Evolutionary conservation across 2,797 vertebrate genomes (phyloP).

Genomic region (Pseudomugil gertrudae): DNA sequence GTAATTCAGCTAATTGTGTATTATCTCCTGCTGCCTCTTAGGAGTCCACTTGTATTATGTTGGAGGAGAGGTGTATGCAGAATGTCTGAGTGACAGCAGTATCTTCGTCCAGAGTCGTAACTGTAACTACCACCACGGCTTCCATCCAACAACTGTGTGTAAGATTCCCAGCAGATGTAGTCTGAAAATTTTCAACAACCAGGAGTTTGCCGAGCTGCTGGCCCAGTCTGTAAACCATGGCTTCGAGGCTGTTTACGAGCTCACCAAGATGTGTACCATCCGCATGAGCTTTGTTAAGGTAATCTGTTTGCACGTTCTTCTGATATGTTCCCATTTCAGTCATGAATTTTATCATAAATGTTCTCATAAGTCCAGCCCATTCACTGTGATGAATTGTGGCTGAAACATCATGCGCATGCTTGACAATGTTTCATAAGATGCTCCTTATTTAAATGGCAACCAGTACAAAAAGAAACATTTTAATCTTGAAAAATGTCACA

Average conservation of each 20-base stretch:
- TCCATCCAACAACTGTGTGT: constrained; percentile 95
- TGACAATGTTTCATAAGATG: neutral
- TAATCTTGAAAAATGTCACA: neutral
- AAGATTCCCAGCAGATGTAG: constrained; percentile 97
- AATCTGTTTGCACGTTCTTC: neutral
- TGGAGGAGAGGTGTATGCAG: constrained; percentile 94
- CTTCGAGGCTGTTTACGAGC: constrained; percentile 96
- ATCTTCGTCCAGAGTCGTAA: constrained; percentile 98
- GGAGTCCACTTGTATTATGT: constrained; percentile 96
- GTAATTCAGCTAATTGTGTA: neutral
- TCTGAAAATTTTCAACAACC: constrained; percentile 97
- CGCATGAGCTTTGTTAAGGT: constrained; percentile 98
- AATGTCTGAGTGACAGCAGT: constrained; percentile 96
- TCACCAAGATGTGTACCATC: constrained; percentile 98
- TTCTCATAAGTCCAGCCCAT: too few species aligned
- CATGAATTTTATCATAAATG: too few species aligned
- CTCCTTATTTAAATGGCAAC: neutral
- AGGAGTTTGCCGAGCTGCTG: constrained; percentile 94
- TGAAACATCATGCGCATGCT: neutral
- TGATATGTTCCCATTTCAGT: too few species aligned
- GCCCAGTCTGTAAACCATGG: constrained; percentile 97
- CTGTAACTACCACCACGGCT: constrained; percentile 97
- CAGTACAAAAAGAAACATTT: neutral
- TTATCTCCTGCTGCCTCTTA: constrained; percentile 29
- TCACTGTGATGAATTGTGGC: neutral